These are phyloP conservation scores for Meteorus cinctellus DNA, from an alignment of 2,888 invertebrate species.

Conservation along the genomic window DNA sequence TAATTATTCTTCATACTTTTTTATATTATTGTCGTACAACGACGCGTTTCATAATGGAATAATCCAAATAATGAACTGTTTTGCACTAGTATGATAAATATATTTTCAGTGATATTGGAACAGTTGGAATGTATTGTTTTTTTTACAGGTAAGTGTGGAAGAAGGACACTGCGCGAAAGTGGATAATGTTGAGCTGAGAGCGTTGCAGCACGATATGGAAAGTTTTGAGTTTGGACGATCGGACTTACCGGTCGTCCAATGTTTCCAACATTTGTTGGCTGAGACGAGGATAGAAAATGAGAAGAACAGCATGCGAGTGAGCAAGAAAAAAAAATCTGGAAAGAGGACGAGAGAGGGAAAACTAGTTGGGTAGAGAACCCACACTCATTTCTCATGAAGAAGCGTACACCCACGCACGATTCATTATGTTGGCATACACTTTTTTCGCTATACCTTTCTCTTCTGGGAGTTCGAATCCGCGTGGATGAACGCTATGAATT, in stretches of 20 bases:
- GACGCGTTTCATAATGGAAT: not conserved
- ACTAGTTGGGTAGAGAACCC: not conserved
- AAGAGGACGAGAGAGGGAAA: not conserved
- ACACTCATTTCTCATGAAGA: conserved; percentile 1
- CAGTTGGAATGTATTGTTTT: not conserved
- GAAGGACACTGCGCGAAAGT: conserved; percentile 5
- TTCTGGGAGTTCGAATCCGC: no score
- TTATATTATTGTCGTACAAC: not conserved
- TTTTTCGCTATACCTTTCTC: not conserved
- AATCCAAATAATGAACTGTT: not conserved
- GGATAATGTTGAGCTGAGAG: not conserved
- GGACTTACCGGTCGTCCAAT: conserved; percentile 6
- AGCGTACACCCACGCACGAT: not conserved
- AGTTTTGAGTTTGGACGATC: conserved; percentile 19
- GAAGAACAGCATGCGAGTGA: not conserved
- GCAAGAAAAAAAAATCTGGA: not conserved
- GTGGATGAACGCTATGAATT: not conserved
- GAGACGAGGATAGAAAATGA: not conserved
- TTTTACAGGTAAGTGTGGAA: not conserved
- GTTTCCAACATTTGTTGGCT: not conserved
- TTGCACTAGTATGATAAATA: not conserved
- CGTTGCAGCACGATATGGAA: conserved; percentile 19
- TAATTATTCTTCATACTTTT: not conserved
- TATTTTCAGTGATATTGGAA: not conserved
- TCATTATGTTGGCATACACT: not conserved